A percentile compares a stretch with the other conserved stretches of the same genome.
phyloP scores from a whole-genome alignment of 2,888 invertebrate species.

The Bembecia ichneumoniformis region DNA sequence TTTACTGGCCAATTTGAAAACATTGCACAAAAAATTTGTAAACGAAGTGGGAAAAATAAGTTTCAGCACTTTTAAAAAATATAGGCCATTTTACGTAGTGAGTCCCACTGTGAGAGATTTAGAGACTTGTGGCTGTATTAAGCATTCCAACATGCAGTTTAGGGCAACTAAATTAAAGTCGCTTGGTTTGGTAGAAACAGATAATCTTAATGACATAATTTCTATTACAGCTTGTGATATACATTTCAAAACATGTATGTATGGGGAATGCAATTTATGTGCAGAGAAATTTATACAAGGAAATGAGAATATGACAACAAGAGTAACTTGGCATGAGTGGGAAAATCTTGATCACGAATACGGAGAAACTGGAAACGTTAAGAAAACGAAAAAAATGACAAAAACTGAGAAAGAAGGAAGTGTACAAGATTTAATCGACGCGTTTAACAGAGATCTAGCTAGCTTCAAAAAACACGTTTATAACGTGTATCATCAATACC shows the following conservation, averaged over 20 bases:
- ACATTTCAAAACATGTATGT: conserved; percentile 9
- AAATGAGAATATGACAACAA: not conserved
- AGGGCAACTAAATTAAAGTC: conserved; percentile 7
- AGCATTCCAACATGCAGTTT: conserved; percentile 12
- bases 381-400: too few species aligned
- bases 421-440: conserved; percentile 4
- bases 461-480: conserved; percentile 8
- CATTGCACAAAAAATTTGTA: conserved; percentile 5
- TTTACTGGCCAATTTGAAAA: conserved; percentile 4
- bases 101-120: conserved; percentile 10
- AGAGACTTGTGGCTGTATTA: conserved; percentile 12
- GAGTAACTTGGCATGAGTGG: conserved; percentile 9
- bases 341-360: conserved; percentile 7
- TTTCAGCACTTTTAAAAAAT: conserved; percentile 13
- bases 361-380: not conserved
- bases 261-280: conserved; percentile 7
- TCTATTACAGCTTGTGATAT: conserved; percentile 6
- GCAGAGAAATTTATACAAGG: conserved; percentile 1
- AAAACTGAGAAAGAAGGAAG: conserved; percentile 2
- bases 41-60: conserved; percentile 7
- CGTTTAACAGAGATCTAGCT: conserved; percentile 6
- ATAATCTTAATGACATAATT: conserved; percentile 7
- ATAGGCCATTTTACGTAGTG: conserved; percentile 11
- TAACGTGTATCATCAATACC: not conserved
- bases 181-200: conserved; percentile 4